Conservation (phyloP, 1,140 invertebrate species). For the Drosophila pallidifrons region DNA sequence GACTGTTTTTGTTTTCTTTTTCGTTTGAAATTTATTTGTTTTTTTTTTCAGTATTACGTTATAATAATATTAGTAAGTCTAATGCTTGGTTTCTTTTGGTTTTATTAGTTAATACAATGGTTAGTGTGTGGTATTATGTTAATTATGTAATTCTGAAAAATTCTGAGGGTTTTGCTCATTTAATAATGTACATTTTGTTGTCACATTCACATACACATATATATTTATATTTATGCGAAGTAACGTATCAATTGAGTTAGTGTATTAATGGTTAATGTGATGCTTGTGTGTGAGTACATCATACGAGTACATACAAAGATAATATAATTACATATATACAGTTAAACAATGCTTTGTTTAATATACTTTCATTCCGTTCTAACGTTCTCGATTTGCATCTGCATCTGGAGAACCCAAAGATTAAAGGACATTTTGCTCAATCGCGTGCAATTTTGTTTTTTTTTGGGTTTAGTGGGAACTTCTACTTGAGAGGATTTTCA, state of each 20-base stretch:
- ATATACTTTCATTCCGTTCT: conserved; percentile 9
- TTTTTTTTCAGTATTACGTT: conserved; percentile 67
- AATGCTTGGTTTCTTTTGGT: conserved; percentile 59
- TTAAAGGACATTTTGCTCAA: conserved; percentile 20
- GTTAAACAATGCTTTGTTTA: conserved; percentile 62
- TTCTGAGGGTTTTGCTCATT: conserved; percentile 23
- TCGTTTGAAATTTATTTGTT: conserved; percentile 33
- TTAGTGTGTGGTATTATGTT: conserved; percentile 55
- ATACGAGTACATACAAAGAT: conserved; percentile 25
- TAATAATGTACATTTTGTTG: conserved; percentile 59
- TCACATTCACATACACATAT: background rate
- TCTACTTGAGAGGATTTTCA: conserved; percentile 18
- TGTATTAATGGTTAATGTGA: conserved; percentile 25
- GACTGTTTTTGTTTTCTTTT: conserved; percentile 54
- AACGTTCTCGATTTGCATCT: conserved; percentile 2
- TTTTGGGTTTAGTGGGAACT: background rate
- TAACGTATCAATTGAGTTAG: conserved; percentile 31
- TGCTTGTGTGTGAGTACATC: conserved; percentile 45
- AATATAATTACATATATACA: conserved; percentile 78
- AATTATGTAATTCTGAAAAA: conserved; percentile 30
- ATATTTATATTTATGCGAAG: conserved; percentile 14
- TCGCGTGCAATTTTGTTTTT: conserved; percentile 11
- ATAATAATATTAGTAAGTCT: conserved; percentile 82
- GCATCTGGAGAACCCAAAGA: conserved; percentile 5
- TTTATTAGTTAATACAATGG: conserved; percentile 73